Conservation (phyloP, 2,797 vertebrate species). For the Sparidentex hasta region DNA sequence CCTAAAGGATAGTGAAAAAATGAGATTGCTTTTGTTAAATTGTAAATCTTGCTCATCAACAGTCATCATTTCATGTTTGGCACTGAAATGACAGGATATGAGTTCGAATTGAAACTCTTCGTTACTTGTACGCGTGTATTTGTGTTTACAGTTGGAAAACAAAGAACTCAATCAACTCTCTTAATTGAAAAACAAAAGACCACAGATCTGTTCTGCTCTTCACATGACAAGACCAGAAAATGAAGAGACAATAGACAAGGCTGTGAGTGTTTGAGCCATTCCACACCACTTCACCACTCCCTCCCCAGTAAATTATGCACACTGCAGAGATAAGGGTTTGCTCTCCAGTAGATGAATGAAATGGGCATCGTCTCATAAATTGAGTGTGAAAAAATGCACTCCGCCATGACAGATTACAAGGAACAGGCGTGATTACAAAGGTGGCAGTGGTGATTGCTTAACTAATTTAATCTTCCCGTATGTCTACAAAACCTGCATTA, state of each 20-base stretch:
- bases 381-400: neutral
- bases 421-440: neutral
- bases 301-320: neutral
- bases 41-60: neutral
- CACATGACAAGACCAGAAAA: neutral
- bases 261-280: too few relatives aligned
- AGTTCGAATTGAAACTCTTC: neutral
- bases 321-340: neutral
- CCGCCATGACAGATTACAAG: neutral
- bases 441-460: neutral
- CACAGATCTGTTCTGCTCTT: neutral
- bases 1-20: constrained; percentile 75
- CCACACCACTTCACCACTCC: too few relatives aligned
- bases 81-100: neutral
- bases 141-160: neutral
- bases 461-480: neutral
- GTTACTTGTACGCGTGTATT: neutral
- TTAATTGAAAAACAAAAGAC: neutral
- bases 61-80: neutral
- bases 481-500: neutral
- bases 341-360: neutral
- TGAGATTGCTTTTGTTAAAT: neutral
- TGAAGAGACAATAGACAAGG: neutral
- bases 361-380: neutral
- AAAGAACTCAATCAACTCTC: neutral